Conservation (phyloP, 2,113 vertebrate species). For the Solenodon paradoxus region DNA sequence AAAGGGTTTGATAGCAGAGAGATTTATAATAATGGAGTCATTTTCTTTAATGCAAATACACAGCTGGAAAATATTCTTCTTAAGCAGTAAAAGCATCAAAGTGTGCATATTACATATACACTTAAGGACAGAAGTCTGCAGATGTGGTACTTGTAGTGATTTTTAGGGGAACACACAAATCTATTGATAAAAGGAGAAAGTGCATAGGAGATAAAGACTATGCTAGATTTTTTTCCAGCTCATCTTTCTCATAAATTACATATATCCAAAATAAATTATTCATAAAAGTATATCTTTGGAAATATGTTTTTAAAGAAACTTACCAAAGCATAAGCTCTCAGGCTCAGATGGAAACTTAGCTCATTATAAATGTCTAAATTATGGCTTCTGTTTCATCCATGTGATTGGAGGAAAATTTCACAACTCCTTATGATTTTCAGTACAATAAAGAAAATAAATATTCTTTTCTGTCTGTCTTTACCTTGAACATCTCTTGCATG, state of each 20-base stretch:
- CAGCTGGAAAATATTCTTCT: constrained; percentile 57
- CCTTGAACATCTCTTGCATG: constrained; percentile 45
- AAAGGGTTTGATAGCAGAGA: constrained; percentile 24
- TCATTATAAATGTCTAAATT: constrained; percentile 67
- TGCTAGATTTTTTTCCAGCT: background rate
- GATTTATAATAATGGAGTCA: background rate
- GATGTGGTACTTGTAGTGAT: constrained; percentile 3
- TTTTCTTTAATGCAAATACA: constrained; percentile 31
- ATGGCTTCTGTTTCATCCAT: constrained; percentile 61
- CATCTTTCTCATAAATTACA: constrained; percentile 46
- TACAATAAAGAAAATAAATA: constrained; percentile 49
- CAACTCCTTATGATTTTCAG: constrained; percentile 50
- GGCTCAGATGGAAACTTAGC: constrained; percentile 65
- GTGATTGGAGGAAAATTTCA: constrained; percentile 51
- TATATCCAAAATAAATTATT: constrained; percentile 79
- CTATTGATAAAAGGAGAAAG: constrained; percentile 4
- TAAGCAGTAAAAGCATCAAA: constrained; percentile 52
- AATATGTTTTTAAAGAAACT: constrained; percentile 72
- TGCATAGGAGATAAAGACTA: background rate
- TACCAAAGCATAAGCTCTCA: constrained; percentile 73
- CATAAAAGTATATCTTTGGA: constrained; percentile 69
- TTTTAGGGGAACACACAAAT: constrained; percentile 34
- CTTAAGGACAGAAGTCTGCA: constrained; percentile 19
- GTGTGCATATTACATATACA: constrained; percentile 39
- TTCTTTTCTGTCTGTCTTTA: constrained; percentile 63